Evolutionary conservation across 2,797 vertebrate species (phyloP).

Genomic region (Sebastes trivittatus): DNA sequence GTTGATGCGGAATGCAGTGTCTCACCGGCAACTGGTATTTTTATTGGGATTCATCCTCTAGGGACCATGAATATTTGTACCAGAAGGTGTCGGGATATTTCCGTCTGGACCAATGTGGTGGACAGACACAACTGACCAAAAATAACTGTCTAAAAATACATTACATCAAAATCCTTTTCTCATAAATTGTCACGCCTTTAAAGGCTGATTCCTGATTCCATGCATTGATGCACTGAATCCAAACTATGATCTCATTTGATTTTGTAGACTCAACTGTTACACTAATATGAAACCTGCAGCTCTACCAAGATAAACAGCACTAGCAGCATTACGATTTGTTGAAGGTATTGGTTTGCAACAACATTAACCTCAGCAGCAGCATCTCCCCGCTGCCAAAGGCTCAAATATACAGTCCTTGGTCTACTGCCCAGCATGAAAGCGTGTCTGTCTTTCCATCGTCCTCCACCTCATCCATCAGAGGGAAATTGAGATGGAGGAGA

Average conservation of each 20-base stretch:
- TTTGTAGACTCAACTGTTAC: neutral
- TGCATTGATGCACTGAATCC: neutral
- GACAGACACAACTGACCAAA: neutral
- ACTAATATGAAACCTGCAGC: neutral
- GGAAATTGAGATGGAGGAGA: neutral
- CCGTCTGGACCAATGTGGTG: neutral
- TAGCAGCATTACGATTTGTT: neutral
- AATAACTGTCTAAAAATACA: neutral
- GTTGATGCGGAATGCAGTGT: neutral
- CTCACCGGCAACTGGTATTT: neutral
- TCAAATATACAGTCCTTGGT: neutral
- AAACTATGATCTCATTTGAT: slow-evolving; percentile 6
- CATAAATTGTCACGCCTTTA: neutral
- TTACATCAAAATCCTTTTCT: neutral
- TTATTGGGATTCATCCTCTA: neutral
- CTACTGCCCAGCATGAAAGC: neutral
- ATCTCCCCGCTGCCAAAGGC: neutral
- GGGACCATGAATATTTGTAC: neutral
- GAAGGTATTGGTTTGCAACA: slow-evolving; percentile 4
- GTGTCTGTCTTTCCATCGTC: neutral
- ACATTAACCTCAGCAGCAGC: neutral
- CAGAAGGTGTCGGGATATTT: neutral
- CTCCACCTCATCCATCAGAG: neutral
- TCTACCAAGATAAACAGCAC: neutral
- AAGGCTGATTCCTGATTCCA: neutral